Base-by-base conservation (phyloP, 2,113 vertebrate genomes). In the Megalops atlanticus region DNA sequence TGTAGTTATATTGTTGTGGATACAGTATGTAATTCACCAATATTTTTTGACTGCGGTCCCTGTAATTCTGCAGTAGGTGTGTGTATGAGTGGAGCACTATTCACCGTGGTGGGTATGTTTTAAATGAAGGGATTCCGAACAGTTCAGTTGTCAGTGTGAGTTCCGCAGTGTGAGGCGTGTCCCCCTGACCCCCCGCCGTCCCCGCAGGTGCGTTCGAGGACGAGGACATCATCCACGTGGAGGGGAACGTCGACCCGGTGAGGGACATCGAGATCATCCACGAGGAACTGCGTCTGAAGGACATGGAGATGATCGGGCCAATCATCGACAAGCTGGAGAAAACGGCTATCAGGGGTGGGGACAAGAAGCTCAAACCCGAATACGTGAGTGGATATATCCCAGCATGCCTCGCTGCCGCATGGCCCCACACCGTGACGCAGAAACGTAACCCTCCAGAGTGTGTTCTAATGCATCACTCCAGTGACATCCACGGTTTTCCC, bases 311-410 rank as follows among this genome's bases (percentile, higher is more conserved):
- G 93, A 95, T 99, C 75, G 86, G 83, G 54, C 96, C 96, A 18
- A 93, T 96, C 87, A 91, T 99, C 74, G 98, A 99, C 91, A 99
- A 98, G 83, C 94, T 99, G 89, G 98, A 99, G 86, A 95, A 99
- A 91, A 96, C 96, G n/a, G 96, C 97, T 4, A 94, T 99, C 79
- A 95, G 98, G 92, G 98, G 98, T 87, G 89, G 94, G 33, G 98
- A 99, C 94, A 99, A 99, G 88, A 99, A 99, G 89, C 95, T 99
- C 87, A 98, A 98, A 88, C 98, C 98, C 81, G 97, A 99, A 95
- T 99, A 97, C 89, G 98, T 99, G 89, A 96, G 97, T 95, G 69
- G 86, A 86, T n/a, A n/a, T 40, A 36, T 39, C 52, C 31, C 81
- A 71, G 35, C 40, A 41, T 81, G 14, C 68, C 2, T 40, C 52